phyloP scores from a whole-genome alignment of 2,888 invertebrate species.

The Pantelozetes paolii region DNA sequence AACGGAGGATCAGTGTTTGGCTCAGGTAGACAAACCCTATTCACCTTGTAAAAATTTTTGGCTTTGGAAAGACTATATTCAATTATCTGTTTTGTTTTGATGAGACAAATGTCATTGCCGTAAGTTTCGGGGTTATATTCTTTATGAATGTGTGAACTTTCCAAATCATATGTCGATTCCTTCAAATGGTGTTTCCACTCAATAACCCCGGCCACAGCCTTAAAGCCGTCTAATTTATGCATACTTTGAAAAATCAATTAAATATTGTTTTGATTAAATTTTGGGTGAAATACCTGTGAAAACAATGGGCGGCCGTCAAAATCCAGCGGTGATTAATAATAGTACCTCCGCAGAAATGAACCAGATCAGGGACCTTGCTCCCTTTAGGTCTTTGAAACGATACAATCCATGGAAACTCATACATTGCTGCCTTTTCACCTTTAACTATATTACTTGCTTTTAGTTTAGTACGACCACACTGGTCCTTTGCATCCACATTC shows the following conservation, averaged over 20 bases:
- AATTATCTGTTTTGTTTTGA: slow-evolving; percentile 25
- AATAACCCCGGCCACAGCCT: background rate
- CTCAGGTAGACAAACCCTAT: background rate
- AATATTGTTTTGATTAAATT: background rate
- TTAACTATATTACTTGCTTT: slow-evolving; percentile 16
- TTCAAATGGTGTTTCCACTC: background rate
- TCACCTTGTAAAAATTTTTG: background rate
- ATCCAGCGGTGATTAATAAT: slow-evolving; percentile 44
- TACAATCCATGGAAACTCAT: slow-evolving; percentile 19
- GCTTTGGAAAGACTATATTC: background rate
- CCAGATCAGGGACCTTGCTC: background rate
- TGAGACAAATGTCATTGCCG: slow-evolving; percentile 37
- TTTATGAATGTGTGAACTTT: background rate
- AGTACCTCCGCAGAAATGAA: slow-evolving; percentile 39
- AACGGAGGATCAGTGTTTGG: background rate
- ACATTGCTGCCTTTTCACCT: background rate
- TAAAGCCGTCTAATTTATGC: background rate
- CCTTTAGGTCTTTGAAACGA: slow-evolving; percentile 22
- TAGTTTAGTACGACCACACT: too few relatives aligned
- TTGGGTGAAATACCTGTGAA: slow-evolving; percentile 8
- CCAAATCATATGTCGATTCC: background rate
- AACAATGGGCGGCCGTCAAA: slow-evolving; percentile 46
- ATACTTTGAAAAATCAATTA: background rate
- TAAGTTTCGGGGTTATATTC: background rate
- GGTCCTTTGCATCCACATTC: too few relatives aligned